Evolutionary conservation across 2,888 invertebrate species (phyloP), one percentile per base, ranked within the genome.

Genomic region (Andrena marginata): DNA sequence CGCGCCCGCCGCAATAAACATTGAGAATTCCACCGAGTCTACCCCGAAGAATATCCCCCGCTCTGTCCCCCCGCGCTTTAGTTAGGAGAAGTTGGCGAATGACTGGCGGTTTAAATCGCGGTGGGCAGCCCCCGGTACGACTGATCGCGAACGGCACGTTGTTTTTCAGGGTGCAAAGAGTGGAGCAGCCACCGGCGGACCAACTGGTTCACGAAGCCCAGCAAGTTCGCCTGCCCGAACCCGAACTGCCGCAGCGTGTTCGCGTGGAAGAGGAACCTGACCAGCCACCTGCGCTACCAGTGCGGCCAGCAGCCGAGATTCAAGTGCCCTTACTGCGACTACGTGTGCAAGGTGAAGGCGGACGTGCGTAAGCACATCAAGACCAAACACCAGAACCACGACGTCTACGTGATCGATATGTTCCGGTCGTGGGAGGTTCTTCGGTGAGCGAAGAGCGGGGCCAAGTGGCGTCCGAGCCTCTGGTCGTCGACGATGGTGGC

Each of bases 201-300:
- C 31, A 70, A 72, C 48, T 73, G 70, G 51, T 35, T 51, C 5
- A 2, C 33, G 70, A 76, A 69, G 68, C 20, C 65, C 2, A 26
- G 2, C 23, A 84, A 76, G 62, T 90, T 83, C 94, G 94, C 75
- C 64, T 92, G 90, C 60, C 89, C 90, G n/a, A 90, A 87, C 59
- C 71, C 81, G 3, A 87, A 87, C 62, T 92, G 92, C 65, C 82
- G 75, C 4, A 88, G 89, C 49, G 75, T 80, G 5, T 92, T 90
- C 74, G 70, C 70, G 10, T 90, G 86, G 87, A 91, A 90, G 62
- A 80, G 76, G 16, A 90, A 89, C 70, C 73, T 91, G 49, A 85
- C 85, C 8, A 87, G 86, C n/a, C 96, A 96, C 88, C 89, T 95
- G 88, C 94, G 94, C 7, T 95, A 95, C 86, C 95, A 95, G 89